These are phyloP conservation scores for Microchrysa polita DNA, from an alignment of 2,888 invertebrate species.

Conservation along the genomic window DNA sequence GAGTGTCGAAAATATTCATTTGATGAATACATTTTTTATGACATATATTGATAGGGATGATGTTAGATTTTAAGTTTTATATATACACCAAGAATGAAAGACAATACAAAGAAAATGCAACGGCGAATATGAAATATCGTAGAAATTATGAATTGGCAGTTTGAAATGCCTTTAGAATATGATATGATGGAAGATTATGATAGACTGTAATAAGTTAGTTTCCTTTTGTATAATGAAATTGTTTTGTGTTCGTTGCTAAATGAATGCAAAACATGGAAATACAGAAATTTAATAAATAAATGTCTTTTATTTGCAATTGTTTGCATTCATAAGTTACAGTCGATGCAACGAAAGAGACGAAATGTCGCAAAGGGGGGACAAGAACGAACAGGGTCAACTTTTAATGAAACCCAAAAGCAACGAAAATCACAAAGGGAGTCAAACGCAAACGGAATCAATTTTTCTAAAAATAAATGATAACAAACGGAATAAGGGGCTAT, in stretches of 20 bases:
- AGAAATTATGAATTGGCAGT: neutral
- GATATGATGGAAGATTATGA: neutral
- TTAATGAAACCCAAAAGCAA: too few species aligned
- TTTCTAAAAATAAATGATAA: too few species aligned
- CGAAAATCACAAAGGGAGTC: too few species aligned
- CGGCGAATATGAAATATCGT: neutral
- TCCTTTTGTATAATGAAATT: neutral
- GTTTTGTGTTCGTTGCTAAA: neutral
- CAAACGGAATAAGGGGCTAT: too few species aligned
- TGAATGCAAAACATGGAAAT: neutral
- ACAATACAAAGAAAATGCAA: conserved; percentile 2
- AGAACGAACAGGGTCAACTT: too few species aligned
- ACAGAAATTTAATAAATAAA: neutral
- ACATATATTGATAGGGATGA: neutral
- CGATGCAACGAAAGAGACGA: too few species aligned
- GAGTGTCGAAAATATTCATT: conserved; percentile 38
- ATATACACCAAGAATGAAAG: neutral
- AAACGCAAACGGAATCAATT: too few species aligned
- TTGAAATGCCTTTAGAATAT: neutral
- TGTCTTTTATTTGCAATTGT: neutral
- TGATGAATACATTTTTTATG: conserved; percentile 32
- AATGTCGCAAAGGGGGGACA: too few species aligned
- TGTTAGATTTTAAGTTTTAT: neutral
- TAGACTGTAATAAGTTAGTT: conserved; percentile 3
- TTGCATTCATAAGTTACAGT: too few species aligned